Evolutionary conservation across 2,113 vertebrate species (phyloP).

Genomic region (Ranitomeya imitator): DNA sequence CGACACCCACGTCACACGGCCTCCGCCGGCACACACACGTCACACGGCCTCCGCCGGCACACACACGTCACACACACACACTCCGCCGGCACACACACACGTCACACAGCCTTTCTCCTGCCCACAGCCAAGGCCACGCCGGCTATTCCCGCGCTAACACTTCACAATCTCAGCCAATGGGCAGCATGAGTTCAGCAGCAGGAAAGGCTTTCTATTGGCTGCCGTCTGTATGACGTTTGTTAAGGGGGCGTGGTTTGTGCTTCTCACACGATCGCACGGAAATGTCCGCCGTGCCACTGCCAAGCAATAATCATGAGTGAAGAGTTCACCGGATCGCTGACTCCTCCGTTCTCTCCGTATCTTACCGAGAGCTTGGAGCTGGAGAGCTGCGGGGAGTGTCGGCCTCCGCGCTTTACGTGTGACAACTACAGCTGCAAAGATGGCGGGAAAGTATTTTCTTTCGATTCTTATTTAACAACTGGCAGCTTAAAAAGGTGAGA

Average conservation of each 20-base stretch:
- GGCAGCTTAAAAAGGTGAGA: constrained; percentile 88
- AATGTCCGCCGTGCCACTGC: background rate
- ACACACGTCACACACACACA: no score
- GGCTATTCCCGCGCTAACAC: constrained; percentile 3
- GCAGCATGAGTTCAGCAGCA: rapidly evolving
- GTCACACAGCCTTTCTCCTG: no score
- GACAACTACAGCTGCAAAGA: constrained; percentile 68
- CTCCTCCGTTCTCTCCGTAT: constrained; percentile 74
- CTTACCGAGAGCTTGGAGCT: constrained; percentile 76
- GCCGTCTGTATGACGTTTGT: background rate
- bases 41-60: no score
- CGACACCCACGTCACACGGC: no score
- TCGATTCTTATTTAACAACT: constrained; percentile 80
- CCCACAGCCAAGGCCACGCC: background rate
- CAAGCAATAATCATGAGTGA: constrained; percentile 75
- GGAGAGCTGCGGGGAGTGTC: constrained; percentile 69
- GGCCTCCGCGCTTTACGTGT: constrained; percentile 82
- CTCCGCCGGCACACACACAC: no score
- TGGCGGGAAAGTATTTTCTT: constrained; percentile 70
- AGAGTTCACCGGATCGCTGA: constrained; percentile 70
- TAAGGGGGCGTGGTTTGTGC: background rate
- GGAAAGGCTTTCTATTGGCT: background rate
- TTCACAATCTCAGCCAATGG: background rate
- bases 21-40: no score
- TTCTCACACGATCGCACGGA: constrained; percentile 33